Base-by-base conservation (phyloP, 1,140 invertebrate species). In the Trachymyrmex cornetzi region DNA sequence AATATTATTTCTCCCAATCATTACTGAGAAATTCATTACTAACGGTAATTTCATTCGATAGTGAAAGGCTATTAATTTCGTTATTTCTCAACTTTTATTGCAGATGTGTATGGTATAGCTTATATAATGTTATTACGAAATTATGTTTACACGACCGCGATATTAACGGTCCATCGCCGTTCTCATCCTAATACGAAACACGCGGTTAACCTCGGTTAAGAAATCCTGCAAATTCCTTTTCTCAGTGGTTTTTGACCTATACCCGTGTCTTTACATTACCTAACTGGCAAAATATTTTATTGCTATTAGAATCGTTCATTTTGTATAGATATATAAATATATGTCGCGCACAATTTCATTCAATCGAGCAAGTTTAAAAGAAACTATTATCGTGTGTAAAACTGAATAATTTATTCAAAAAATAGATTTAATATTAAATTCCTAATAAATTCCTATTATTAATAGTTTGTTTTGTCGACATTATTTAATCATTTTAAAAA, bases 61-160 rank as follows among this genome's bases (percentile, higher is more conserved):
- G 66, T 81, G 53, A 71, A 69, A 57, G 50, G 30, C 77, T 57
- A 64, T 71, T 81, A 81, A 81, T 81, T 71, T 59, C 22, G 2
- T 19, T n/a, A 44, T 81, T 81, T 71, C 66, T 44, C 50, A 81
- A 81, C 27, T 71, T 1, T 5, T 22, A 38, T 71, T 71, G 16
- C 77, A 19, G 38, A 9, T 24, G 22, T 16, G 34, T 66, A 38
- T 44, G 9, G 1, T 38, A 38, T 11, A 4, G 55, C 63, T 81
- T 81, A 53, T 81, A 81, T 57, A 81, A 57, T 71, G 55, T 30
- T 44, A 48, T 81, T 81, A 24, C 79, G 55, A 44, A 81, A 81
- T 81, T 81, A 71, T 50, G n/a, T 81, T 81, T 71, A 24, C 53
- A 71, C 50, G 50, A 71, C 79, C 53, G 64, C 79, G 22, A 57